Conservation (phyloP, 2,888 invertebrate species). For the Melieria crassipennis region DNA sequence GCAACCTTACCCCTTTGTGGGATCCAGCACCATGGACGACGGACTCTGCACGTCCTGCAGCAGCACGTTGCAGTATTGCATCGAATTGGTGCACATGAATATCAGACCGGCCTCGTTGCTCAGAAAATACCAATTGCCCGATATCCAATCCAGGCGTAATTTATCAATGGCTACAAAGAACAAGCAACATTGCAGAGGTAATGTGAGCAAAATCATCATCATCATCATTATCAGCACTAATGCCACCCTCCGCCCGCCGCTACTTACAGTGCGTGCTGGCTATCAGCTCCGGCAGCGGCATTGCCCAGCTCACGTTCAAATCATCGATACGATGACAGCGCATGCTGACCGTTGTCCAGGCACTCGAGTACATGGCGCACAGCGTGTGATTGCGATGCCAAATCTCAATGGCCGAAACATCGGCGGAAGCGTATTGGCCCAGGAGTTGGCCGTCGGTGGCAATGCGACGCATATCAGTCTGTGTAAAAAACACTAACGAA, state of each 20-base stretch:
- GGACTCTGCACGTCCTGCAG: slow-evolving; percentile 76
- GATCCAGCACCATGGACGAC: slow-evolving; percentile 81
- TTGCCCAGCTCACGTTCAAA: slow-evolving; percentile 70
- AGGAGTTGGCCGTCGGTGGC: slow-evolving; percentile 68
- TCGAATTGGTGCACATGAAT: slow-evolving; percentile 74
- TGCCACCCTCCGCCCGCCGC: neutral
- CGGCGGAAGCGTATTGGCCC: slow-evolving; percentile 48
- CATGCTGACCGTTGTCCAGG: slow-evolving; percentile 67
- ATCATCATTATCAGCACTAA: slow-evolving; percentile 16
- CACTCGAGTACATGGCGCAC: slow-evolving; percentile 76
- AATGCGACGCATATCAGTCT: slow-evolving; percentile 72
- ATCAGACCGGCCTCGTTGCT: slow-evolving; percentile 76
- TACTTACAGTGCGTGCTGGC: slow-evolving; percentile 73
- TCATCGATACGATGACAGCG: slow-evolving; percentile 76
- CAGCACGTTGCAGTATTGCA: slow-evolving; percentile 76
- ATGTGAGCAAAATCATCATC: neutral
- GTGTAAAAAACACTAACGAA: slow-evolving; percentile 76
- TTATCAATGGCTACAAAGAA: slow-evolving; percentile 73
- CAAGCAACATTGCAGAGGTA: slow-evolving; percentile 17
- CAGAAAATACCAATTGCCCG: slow-evolving; percentile 86
- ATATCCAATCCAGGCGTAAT: slow-evolving; percentile 85
- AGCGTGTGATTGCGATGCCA: slow-evolving; percentile 75
- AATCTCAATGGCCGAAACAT: slow-evolving; percentile 70
- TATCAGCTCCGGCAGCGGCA: slow-evolving; percentile 72
- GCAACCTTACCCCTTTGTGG: slow-evolving; percentile 72